Evolutionary conservation across 1,140 invertebrate genomes (phyloP).

Genomic region (Tetranychus cinnabarinus): DNA sequence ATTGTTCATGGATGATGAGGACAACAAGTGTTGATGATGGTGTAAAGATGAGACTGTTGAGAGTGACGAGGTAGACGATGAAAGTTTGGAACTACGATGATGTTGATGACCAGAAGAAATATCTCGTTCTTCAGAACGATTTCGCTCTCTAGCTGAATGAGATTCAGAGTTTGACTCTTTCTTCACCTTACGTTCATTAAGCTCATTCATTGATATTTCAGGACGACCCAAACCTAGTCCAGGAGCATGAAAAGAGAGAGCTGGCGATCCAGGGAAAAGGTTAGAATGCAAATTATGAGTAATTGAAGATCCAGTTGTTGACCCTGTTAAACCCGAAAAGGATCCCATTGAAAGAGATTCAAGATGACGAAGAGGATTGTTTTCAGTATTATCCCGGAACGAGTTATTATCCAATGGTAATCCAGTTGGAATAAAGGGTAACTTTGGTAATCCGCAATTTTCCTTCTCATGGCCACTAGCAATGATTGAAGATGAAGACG

Average conservation of each 20-base stretch:
- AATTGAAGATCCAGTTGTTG: background rate
- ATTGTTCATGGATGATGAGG: too few relatives aligned
- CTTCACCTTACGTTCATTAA: background rate
- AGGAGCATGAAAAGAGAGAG: conserved; percentile 15
- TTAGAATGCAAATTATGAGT: background rate
- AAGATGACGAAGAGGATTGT: conserved; percentile 46
- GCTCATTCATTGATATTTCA: background rate
- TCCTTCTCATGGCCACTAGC: too few relatives aligned
- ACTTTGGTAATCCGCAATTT: too few relatives aligned
- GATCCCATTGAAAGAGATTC: conserved; percentile 54
- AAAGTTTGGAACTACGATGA: background rate
- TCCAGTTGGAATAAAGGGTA: too few relatives aligned
- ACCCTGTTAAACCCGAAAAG: conserved; percentile 29
- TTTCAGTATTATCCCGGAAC: too few relatives aligned
- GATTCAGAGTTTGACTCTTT: background rate
- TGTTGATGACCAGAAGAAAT: background rate
- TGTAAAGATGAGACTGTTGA: too few relatives aligned
- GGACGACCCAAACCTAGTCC: conserved; percentile 11
- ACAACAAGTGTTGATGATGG: too few relatives aligned
- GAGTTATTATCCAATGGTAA: too few relatives aligned
- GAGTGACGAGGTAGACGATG: background rate
- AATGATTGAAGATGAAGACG: too few relatives aligned
- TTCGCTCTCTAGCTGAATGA: background rate
- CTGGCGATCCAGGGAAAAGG: background rate
- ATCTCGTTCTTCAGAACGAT: background rate